A percentile compares a stretch with the other conserved stretches of the same genome.
Evolutionary conservation across 2,797 vertebrate species (phyloP).

Genomic region (Sparidentex hasta): DNA sequence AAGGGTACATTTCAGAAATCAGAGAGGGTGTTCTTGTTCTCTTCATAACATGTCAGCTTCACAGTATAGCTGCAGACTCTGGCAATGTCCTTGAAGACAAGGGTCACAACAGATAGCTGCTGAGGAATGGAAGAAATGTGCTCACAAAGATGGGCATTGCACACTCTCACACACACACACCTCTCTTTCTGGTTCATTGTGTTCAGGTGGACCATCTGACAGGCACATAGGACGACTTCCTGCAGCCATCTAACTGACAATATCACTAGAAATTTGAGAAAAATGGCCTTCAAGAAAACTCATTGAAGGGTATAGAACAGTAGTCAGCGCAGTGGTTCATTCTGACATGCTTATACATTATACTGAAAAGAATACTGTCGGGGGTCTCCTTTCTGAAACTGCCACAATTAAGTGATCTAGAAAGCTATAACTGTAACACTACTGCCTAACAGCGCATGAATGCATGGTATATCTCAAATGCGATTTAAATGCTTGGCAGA

Average conservation of each 20-base stretch:
- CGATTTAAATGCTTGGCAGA: conserved; percentile 30
- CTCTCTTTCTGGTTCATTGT: conserved; percentile 9
- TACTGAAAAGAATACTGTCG: neutral
- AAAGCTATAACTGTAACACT: neutral
- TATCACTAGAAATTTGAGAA: conserved; percentile 2
- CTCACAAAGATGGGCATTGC: neutral
- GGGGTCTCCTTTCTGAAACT: conserved; percentile 4
- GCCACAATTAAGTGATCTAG: neutral
- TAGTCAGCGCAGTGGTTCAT: neutral
- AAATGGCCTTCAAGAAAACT: neutral
- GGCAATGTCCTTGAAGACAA: conserved; percentile 73
- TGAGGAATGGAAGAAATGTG: conserved; percentile 19
- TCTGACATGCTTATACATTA: neutral
- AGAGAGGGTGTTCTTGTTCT: neutral
- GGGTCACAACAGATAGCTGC: conserved; percentile 67
- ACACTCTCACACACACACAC: neutral
- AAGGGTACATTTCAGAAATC: neutral
- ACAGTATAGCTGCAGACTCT: conserved; percentile 40
- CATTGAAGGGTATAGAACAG: neutral
- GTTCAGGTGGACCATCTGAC: conserved; percentile 40
- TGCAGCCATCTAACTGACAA: neutral
- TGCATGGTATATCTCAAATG: conserved; percentile 21
- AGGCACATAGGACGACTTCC: neutral
- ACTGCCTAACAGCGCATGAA: conserved; percentile 7
- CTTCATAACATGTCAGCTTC: neutral